Percentiles rank a stretch among this genome's conserved stretches.
Conservation (phyloP, 2,113 vertebrate species). For the Pteronura brasiliensis region DNA sequence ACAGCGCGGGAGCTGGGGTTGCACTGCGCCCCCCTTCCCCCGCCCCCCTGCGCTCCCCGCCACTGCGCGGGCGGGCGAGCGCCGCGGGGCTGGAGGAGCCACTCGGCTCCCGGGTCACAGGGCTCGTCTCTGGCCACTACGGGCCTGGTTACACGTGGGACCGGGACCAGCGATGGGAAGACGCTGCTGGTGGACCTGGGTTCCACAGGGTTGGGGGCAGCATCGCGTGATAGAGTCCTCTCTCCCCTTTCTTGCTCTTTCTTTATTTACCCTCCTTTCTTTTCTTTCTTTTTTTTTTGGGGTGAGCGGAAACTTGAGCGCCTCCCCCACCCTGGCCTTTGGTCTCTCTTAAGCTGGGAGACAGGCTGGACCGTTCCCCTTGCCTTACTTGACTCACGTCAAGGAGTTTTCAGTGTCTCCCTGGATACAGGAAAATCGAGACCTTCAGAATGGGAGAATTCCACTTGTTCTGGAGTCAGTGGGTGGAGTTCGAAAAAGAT, state of each 20-base stretch:
- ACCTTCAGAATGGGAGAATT: slow-evolving; percentile 65
- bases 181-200: background rate
- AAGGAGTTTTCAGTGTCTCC: slow-evolving; percentile 60
- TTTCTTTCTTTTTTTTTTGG: background rate
- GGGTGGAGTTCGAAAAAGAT: slow-evolving; percentile 66
- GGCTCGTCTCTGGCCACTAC: background rate
- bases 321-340: slow-evolving; percentile 23
- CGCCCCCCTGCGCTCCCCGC: background rate
- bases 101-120: background rate
- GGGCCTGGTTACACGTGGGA: slow-evolving; percentile 4
- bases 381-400: slow-evolving; percentile 54
- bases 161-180: background rate
- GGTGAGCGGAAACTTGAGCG: slow-evolving; percentile 34
- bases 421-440: slow-evolving; percentile 60
- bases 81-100: background rate
- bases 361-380: slow-evolving; percentile 18
- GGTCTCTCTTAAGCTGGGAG: slow-evolving; percentile 47
- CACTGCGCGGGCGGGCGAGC: background rate
- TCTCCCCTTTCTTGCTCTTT: background rate
- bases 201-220: background rate
- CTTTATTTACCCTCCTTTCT: background rate
- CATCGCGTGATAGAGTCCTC: background rate
- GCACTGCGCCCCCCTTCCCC: background rate
- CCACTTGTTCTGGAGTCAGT: slow-evolving; percentile 69
- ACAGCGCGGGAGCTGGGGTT: slow-evolving; percentile 26